Evolutionary conservation across 1,140 invertebrate genomes (phyloP).

Genomic region (Uloborus diversus): DNA sequence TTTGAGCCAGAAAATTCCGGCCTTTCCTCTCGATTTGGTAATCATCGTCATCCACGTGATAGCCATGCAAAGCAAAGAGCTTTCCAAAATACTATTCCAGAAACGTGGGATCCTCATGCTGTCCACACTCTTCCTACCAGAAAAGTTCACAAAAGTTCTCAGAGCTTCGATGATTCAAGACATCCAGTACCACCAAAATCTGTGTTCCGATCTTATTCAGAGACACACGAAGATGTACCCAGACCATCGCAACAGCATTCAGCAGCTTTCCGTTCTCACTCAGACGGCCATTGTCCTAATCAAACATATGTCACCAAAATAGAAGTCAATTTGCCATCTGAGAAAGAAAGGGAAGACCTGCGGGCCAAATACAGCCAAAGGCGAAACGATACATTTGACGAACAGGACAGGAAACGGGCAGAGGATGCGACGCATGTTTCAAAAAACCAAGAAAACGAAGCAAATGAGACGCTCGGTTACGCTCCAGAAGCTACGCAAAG

Average conservation of each 20-base stretch:
- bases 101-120: slow-evolving; percentile 29
- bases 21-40: neutral
- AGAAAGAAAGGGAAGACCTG: slow-evolving; percentile 8
- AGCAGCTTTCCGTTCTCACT: slow-evolving; percentile 39
- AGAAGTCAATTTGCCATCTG: slow-evolving; percentile 16
- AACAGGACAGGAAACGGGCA: neutral
- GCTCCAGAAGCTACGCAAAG: neutral
- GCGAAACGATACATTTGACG: neutral
- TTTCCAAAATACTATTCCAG: neutral
- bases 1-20: slow-evolving; percentile 14
- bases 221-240: slow-evolving; percentile 35
- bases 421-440: neutral
- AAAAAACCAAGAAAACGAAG: neutral
- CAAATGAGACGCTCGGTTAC: neutral
- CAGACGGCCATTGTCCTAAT: slow-evolving; percentile 47
- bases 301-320: slow-evolving; percentile 41
- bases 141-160: slow-evolving; percentile 24
- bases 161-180: slow-evolving; percentile 28
- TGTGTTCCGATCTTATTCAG: slow-evolving; percentile 34
- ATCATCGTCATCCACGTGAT: slow-evolving; percentile 9
- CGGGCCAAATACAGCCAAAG: neutral
- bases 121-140: slow-evolving; percentile 31
- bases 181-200: slow-evolving; percentile 28
- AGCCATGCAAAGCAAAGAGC: neutral
- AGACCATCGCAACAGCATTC: slow-evolving; percentile 18